Evolutionary conservation across 2,888 invertebrate species (phyloP).

Genomic region (Cybosia mesomella): DNA sequence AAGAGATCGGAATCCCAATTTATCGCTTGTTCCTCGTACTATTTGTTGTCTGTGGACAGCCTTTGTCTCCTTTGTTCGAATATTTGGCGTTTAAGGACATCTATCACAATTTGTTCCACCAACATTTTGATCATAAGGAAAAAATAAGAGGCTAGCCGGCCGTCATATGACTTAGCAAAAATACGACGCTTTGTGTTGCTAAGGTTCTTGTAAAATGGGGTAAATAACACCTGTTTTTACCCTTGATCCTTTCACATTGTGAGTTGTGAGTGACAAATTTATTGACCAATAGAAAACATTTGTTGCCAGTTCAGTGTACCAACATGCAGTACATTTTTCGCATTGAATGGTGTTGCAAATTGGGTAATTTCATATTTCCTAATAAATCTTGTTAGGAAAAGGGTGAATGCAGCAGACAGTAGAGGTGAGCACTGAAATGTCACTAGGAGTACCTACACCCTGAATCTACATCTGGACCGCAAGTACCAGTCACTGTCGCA

Average conservation of each 20-base stretch:
- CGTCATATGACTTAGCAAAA: slow-evolving; percentile 10
- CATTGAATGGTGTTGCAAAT: too few species aligned
- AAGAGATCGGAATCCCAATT: slow-evolving; percentile 47
- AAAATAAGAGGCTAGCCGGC: not conserved
- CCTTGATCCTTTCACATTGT: slow-evolving; percentile 39
- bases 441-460: too few species aligned
- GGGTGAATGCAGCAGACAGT: too few species aligned
- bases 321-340: slow-evolving; percentile 8
- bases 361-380: too few species aligned
- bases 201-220: slow-evolving; percentile 34
- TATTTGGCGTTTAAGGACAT: slow-evolving; percentile 33
- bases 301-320: slow-evolving; percentile 44
- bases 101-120: slow-evolving; percentile 22
- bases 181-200: slow-evolving; percentile 10
- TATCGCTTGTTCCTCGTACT: slow-evolving; percentile 33
- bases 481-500: too few species aligned
- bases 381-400: too few species aligned
- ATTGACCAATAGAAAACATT: slow-evolving; percentile 53
- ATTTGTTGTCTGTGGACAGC: slow-evolving; percentile 39
- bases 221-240: slow-evolving; percentile 52
- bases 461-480: too few species aligned
- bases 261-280: slow-evolving; percentile 40
- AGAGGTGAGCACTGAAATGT: too few species aligned
- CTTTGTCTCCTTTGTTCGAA: slow-evolving; percentile 41
- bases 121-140: slow-evolving; percentile 26